phyloP scores from a whole-genome alignment of 2,888 invertebrate species.

The Habrosyne pyritoides region DNA sequence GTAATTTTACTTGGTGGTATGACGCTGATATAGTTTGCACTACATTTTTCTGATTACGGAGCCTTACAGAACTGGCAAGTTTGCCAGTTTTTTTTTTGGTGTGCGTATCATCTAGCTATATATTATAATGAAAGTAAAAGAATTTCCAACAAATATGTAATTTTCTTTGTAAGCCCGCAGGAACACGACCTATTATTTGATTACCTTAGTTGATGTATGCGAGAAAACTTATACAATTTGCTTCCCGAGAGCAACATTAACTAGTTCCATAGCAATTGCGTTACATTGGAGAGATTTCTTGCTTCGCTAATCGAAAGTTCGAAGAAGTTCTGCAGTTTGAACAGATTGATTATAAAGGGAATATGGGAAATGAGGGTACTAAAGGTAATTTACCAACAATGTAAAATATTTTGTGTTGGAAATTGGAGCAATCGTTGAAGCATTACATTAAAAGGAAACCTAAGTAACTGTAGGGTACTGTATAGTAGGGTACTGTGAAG shows the following conservation, averaged over 20 bases:
- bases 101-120: neutral
- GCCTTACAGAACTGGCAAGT: too few species aligned
- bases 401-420: neutral
- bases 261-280: constrained; percentile 7
- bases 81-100: too few species aligned
- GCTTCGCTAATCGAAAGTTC: neutral
- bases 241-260: constrained; percentile 2
- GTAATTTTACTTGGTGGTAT: too few species aligned
- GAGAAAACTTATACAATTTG: constrained; percentile 5
- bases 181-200: neutral
- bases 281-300: constrained; percentile 2
- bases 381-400: neutral
- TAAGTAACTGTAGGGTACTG: too few species aligned
- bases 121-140: neutral
- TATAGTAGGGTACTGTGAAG: too few species aligned
- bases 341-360: neutral
- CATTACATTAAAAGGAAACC: too few species aligned
- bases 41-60: too few species aligned
- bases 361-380: neutral
- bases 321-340: neutral
- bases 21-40: too few species aligned
- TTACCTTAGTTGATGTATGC: constrained; percentile 7
- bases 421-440: too few species aligned
- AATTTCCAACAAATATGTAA: neutral
- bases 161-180: neutral